Base-by-base conservation (phyloP, 2,888 invertebrate species). In the Mimas tiliae region DNA sequence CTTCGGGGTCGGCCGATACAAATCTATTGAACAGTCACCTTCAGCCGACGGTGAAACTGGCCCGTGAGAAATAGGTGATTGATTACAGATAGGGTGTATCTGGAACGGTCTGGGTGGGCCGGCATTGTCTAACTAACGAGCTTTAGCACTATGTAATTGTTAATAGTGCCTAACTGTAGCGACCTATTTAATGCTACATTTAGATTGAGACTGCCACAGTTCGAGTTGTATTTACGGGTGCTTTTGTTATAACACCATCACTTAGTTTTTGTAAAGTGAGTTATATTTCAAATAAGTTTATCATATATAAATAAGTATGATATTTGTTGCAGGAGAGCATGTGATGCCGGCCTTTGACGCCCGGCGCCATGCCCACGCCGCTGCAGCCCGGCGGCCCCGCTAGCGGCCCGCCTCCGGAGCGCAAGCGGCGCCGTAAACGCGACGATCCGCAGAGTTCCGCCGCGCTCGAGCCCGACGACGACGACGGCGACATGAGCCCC, bases 401-500 rank as follows among this genome's bases (percentile, higher is more conserved):
- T 94, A 91, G 94, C 94, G 90, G 94, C 92, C 89, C 94, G 90
- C 91, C 94, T 75, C 94, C 92, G 89, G 94, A 94, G 88, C 93
- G 94, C 90, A 94, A 95, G 93, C 94, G 94, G 90, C 94, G 94
- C 90, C 94, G 94, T 89, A 94, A 94, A 88, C 94, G 94, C 89
- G 94, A 94, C 91, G 94, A 94, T 85, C 94, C 94, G 74, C 94
- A 94, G 81, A 94, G 94, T 87, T 94, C 94, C 78, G 92, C 90
- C 77, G 85, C 94, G 77, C 94, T 94, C 84, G 92, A 91, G 82
- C 91, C 92, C 79, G 94, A 94, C 91, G 93, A 92, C 86, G 94
- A 95, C 95, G 89, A 96, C 95, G 93, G 95, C 94, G 92, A 95
- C 92, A 94, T 95, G 95, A 92, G 95, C 92, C 89, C 95, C 88